phyloP scores from a whole-genome alignment of 2,888 invertebrate species.

The Lasioglossum villosulum region DNA sequence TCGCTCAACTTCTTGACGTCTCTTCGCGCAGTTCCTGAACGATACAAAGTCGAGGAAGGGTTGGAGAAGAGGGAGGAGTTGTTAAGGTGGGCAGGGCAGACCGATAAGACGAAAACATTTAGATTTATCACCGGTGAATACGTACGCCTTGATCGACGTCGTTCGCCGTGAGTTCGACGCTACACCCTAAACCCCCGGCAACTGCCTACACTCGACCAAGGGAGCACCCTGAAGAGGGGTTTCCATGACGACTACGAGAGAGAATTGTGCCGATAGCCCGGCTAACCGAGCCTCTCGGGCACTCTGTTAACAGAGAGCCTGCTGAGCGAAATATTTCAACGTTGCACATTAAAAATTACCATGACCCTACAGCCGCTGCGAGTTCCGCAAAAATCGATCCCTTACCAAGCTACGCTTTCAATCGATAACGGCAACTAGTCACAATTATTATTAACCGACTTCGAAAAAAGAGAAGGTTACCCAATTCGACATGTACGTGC shows the following conservation, averaged over 20 bases:
- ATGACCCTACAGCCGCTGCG: neutral
- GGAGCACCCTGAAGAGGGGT: conserved; percentile 71
- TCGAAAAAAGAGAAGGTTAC: too few relatives aligned
- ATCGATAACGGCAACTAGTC: neutral
- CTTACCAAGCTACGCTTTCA: neutral
- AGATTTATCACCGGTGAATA: conserved; percentile 60
- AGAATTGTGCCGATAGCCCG: conserved; percentile 54
- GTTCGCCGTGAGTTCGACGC: conserved; percentile 46
- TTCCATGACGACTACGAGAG: conserved; percentile 74
- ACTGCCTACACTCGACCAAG: conserved; percentile 64
- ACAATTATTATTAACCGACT: too few relatives aligned
- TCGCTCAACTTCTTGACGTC: neutral
- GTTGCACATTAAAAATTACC: conserved; percentile 20
- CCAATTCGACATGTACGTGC: too few relatives aligned
- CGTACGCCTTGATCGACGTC: conserved; percentile 51
- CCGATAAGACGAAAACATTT: conserved; percentile 50
- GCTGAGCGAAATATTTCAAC: conserved; percentile 36
- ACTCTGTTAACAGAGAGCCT: conserved; percentile 33
- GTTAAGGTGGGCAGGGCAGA: conserved; percentile 1
- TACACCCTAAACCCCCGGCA: conserved; percentile 60
- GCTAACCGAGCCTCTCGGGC: conserved; percentile 41
- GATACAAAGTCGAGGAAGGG: neutral
- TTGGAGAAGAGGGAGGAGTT: too few relatives aligned
- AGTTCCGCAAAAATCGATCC: neutral
- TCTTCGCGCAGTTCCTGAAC: neutral